These are phyloP conservation scores for Stegana nigrithorax DNA, from an alignment of 2,888 invertebrate species.

Conservation along the genomic window DNA sequence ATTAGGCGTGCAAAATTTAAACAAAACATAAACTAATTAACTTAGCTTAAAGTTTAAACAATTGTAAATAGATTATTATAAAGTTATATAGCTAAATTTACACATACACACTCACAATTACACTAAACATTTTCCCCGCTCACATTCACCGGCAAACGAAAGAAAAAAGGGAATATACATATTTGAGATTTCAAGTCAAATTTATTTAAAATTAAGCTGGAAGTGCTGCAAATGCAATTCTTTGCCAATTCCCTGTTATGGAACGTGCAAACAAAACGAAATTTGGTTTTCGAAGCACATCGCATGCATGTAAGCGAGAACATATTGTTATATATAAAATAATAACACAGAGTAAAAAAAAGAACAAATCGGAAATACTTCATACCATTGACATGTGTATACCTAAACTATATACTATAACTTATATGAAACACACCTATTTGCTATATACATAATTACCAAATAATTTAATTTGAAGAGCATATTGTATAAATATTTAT, in stretches of 20 bases:
- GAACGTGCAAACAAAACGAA: background rate
- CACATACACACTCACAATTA: background rate
- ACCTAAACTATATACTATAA: conserved; percentile 15
- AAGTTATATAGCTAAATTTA: conserved; percentile 10
- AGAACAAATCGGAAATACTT: background rate
- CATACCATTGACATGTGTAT: conserved; percentile 14
- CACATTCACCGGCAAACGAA: background rate
- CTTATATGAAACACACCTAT: no score
- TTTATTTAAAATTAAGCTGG: background rate
- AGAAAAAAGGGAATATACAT: background rate
- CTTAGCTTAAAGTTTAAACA: background rate
- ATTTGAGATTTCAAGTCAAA: no score
- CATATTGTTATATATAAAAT: background rate
- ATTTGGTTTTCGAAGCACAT: background rate
- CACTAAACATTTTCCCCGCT: conserved; percentile 2
- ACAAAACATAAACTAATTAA: background rate
- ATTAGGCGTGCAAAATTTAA: no score
- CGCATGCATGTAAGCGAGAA: background rate
- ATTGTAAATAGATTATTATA: conserved; percentile 5
- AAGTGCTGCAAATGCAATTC: no score
- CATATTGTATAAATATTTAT: background rate
- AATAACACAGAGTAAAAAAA: background rate
- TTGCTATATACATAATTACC: conserved; percentile 18
- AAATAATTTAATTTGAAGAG: background rate
- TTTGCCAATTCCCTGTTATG: no score